Conservation (phyloP, 2,888 invertebrate species). For the Drosophila gaucha region DNA sequence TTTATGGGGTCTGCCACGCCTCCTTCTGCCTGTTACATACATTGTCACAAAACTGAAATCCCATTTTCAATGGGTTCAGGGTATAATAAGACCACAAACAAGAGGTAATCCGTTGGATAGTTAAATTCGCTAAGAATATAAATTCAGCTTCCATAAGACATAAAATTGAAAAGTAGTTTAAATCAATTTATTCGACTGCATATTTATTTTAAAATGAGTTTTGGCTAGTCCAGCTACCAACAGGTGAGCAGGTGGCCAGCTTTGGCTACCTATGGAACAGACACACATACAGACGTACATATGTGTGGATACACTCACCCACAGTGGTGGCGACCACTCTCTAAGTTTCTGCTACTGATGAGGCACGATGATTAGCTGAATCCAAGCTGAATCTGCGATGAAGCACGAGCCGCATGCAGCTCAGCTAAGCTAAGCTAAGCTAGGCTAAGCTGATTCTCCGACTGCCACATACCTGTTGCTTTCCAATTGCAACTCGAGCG, state of each 20-base stretch:
- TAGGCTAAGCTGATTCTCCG: slow-evolving; percentile 5
- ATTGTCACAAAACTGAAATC: no score
- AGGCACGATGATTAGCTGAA: slow-evolving; percentile 54
- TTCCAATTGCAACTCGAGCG: slow-evolving; percentile 52
- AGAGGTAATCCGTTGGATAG: no score
- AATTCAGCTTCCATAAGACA: no score
- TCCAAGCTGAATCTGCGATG: slow-evolving; percentile 49
- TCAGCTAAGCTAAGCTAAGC: background rate
- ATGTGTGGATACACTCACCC: slow-evolving; percentile 30
- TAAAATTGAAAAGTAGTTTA: no score
- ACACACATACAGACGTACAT: slow-evolving; percentile 10
- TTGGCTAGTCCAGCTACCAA: no score
- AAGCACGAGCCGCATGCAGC: slow-evolving; percentile 44
- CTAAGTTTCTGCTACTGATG: slow-evolving; percentile 42
- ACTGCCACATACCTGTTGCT: slow-evolving; percentile 39
- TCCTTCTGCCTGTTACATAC: no score
- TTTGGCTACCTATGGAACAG: background rate
- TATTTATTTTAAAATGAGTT: background rate
- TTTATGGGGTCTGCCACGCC: no score
- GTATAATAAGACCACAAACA: no score
- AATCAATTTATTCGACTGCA: background rate
- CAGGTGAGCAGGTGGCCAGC: background rate
- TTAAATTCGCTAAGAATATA: no score
- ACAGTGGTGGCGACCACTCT: slow-evolving; percentile 28
- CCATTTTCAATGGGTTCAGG: no score